Base-by-base conservation (phyloP, 2,888 invertebrate genomes). In the Bellardia bayeri region DNA sequence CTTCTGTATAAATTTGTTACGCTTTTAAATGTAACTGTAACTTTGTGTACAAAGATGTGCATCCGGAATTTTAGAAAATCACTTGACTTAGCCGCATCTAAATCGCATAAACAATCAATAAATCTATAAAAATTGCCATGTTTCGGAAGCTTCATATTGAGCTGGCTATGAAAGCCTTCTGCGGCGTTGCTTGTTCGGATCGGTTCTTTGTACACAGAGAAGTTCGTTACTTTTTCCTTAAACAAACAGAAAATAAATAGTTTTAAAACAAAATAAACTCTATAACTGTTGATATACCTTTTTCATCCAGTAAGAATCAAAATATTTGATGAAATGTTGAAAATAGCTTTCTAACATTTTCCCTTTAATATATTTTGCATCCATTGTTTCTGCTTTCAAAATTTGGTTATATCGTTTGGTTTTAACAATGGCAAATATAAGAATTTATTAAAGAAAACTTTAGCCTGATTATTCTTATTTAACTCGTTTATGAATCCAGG, bases 351-450 rank as follows among this genome's bases (percentile, higher is more conserved):
- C 56, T 58, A 58, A 58, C 42, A 56, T 66, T 2, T 68, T 68
- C 49, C 66, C 56, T 79, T 79, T 66, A 40, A 78, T 23, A 72
- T 71, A 84, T 66, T 56, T 72, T 64, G 42, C 61, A 69, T 64
- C 40, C 69, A 78, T 79, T 78, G 84, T 78, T 58, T 84, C 84
- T 84, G 84, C 66, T 84, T 78, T 84, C 66, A 84, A 84, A 84
- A 78, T 72, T 72, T 78, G 54, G 72, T 78, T 84, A 78, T 84
- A 72, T 78, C 71, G 45, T 78, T 72, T 83, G 76, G 76, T 56
- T 83, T 83, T 71, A 74, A 83, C 76, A 83, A 83, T 83, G 82
- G 69, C 76, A 78, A 72, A 84, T 84, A 78, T 72, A 84, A 84
- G 56, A 84, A 84, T 72, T 84, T 79, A 79, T 79, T 84, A 51